phyloP scores from a whole-genome alignment of 2,113 vertebrate species.

The Passer montanus region DNA sequence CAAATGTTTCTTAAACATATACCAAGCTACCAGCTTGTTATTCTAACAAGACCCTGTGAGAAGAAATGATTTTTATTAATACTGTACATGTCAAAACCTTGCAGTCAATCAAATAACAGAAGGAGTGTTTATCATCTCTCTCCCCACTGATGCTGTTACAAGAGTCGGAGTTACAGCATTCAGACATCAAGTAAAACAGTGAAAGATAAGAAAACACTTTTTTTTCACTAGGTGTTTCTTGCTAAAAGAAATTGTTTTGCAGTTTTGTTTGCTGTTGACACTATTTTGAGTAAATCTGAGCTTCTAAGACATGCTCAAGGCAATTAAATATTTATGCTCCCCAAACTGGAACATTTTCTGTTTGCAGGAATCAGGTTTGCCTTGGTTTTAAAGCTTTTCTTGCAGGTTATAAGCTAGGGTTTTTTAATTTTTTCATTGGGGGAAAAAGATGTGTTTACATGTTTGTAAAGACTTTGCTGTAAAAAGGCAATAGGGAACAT shows the following conservation, averaged over 20 bases:
- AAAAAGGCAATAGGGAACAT: neutral
- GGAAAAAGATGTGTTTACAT: neutral
- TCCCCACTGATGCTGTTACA: neutral
- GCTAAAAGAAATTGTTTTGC: neutral
- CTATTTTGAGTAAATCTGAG: neutral
- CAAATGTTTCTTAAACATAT: neutral
- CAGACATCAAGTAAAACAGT: neutral
- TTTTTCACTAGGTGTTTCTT: neutral
- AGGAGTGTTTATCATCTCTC: neutral
- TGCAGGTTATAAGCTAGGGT: neutral
- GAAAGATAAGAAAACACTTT: neutral
- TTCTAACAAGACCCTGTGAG: neutral
- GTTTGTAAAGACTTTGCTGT: neutral
- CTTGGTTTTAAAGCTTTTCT: neutral
- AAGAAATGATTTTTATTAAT: neutral
- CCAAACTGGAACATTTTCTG: neutral
- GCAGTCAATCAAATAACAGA: neutral
- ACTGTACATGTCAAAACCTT: neutral
- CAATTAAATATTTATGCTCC: conserved; percentile 24
- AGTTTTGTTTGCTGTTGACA: neutral
- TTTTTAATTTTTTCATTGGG: neutral
- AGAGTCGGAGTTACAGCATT: neutral
- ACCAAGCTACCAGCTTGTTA: neutral
- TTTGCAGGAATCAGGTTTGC: neutral
- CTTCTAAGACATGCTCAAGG: neutral